Evolutionary conservation across 2,888 invertebrate species (phyloP), one percentile per base, ranked within the genome.

Genomic region (Tenthredo mesomela): DNA sequence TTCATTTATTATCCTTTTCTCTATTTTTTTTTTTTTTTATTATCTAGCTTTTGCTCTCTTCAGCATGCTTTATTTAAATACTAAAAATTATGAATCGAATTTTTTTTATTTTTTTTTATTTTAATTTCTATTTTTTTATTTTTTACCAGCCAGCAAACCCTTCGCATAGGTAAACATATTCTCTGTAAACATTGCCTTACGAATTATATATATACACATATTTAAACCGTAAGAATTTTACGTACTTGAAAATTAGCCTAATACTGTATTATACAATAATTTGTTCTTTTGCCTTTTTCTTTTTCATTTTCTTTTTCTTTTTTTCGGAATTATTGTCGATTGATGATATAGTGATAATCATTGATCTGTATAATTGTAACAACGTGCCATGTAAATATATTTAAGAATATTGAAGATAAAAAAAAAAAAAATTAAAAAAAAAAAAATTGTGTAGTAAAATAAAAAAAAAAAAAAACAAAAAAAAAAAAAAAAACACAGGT

Each of bases 381-480:
- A 78, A 61, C 78, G 80, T 80, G 80, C 80, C 80, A 80, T 80
- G 80, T 80, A 80, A 80, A 80, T 80, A 80, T 80, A 80, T 61
- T 80, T 80, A 61, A 80, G 77, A 50, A 54, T 9, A 25, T 50
- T 7, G 21, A 21, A 43, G 21, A 21, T 40, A 43, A 29, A 12
- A n/a, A 75, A 75, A 9, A 12, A 29, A 70, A 18, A 70, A 33
- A 33, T 3, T 4, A 33, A 33, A 37, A 2, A 70, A 70, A 71
- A 3, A 21, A 73, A 5, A 10, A 43, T 40, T 21, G 71, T 73
- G 43, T 40, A 33, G 43, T 75, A 29, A 15, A 18, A 4, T 2
- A 29, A 25, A 71, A 37, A 7, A 29, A 25, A 43, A 37, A 18
- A n/a, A 18, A 18, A 4, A 4, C 18, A 50, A 50, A 50, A 18